Conservation (phyloP, 2,888 invertebrate genomes). For the Meteorus colon region DNA sequence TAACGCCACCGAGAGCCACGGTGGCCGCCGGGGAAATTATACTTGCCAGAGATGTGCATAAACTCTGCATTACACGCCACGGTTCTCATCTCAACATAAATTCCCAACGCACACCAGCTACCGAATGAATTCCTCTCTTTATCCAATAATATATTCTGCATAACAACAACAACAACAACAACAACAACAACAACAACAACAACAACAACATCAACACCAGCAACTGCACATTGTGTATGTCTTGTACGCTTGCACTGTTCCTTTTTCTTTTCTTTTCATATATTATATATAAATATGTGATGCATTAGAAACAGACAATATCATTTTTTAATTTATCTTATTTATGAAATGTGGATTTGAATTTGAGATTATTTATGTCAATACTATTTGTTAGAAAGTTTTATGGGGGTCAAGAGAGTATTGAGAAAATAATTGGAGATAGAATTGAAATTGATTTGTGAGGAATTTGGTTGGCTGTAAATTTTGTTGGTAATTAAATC, state of each 20-base stretch:
- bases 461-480: too few relatives aligned
- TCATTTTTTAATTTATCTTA: too few relatives aligned
- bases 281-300: too few relatives aligned
- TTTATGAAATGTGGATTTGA: too few relatives aligned
- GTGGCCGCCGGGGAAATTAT: slow-evolving; percentile 73
- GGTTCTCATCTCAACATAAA: slow-evolving; percentile 61
- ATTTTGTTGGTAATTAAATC: too few relatives aligned
- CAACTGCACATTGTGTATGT: not conserved
- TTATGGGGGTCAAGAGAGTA: too few relatives aligned
- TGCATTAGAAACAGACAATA: too few relatives aligned
- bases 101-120: slow-evolving; percentile 25
- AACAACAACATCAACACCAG: not conserved
- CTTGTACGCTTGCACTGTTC: not conserved
- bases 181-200: not conserved
- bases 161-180: not conserved
- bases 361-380: too few relatives aligned
- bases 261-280: not conserved
- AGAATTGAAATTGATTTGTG: too few relatives aligned
- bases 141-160: not conserved
- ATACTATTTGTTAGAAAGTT: too few relatives aligned
- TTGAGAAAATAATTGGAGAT: too few relatives aligned
- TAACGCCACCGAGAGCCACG: slow-evolving; percentile 70
- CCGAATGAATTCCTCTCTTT: slow-evolving; percentile 30
- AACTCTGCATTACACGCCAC: slow-evolving; percentile 70
- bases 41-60: slow-evolving; percentile 71